phyloP scores from a whole-genome alignment of 2,113 vertebrate species.

The Melanocharis versteri region DNA sequence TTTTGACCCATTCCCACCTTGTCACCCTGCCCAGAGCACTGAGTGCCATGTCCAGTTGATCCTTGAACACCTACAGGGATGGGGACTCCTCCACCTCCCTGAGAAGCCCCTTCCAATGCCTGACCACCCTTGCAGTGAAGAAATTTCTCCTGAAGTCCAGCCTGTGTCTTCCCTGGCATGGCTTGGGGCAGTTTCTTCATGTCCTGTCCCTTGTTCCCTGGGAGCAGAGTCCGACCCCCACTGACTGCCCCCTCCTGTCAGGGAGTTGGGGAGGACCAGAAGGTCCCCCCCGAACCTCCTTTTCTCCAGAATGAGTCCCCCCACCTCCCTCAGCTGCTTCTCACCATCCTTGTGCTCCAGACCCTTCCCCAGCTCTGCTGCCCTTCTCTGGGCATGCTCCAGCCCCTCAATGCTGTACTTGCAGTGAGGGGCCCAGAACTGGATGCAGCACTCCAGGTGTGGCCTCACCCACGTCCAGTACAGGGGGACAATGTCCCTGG shows the following conservation, averaged over 20 bases:
- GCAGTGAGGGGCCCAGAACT: neutral
- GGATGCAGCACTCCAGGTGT: neutral
- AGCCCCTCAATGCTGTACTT: neutral
- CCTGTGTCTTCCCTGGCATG: neutral
- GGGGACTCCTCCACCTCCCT: neutral
- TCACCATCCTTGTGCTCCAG: neutral
- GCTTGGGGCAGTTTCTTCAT: neutral
- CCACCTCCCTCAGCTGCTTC: neutral
- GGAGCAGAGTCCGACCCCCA: fast-evolving
- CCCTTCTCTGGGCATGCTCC: neutral
- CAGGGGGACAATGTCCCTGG: neutral
- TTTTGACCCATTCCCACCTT: neutral
- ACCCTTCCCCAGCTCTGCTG: neutral
- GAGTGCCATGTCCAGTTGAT: fast-evolving
- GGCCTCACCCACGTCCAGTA: neutral
- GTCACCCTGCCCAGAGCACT: neutral
- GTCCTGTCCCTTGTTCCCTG: neutral
- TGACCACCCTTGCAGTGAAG: neutral
- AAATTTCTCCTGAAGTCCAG: neutral
- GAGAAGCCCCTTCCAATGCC: neutral
- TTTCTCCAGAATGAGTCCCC: neutral
- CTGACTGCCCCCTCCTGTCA: neutral
- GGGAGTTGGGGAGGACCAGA: neutral
- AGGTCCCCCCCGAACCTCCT: neutral
- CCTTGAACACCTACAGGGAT: neutral